Conservation (phyloP, 2,797 vertebrate genomes). For the Pteropus rufus region DNA sequence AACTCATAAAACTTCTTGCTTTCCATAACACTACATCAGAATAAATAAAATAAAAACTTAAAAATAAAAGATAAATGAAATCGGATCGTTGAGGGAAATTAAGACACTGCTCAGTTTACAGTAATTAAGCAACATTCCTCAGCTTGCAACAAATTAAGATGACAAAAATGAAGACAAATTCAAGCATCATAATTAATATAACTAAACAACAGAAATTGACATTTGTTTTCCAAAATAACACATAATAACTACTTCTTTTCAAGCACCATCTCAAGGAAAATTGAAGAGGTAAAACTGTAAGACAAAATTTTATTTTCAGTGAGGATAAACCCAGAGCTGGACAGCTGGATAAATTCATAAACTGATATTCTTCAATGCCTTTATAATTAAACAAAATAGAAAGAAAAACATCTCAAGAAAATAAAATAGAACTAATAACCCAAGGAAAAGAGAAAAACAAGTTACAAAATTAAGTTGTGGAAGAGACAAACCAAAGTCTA, state of each 20-base stretch:
- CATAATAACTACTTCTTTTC: not conserved
- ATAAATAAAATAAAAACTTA: not conserved
- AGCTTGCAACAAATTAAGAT: not conserved
- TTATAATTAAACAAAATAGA: not conserved
- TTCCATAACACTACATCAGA: not conserved
- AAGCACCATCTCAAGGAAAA: not conserved
- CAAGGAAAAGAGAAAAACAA: not conserved
- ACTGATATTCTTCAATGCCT: not conserved
- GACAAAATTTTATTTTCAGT: not conserved
- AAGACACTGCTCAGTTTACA: not conserved
- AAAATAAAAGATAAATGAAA: not conserved
- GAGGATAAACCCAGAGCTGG: not conserved
- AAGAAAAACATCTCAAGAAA: not conserved
- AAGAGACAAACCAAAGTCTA: not conserved
- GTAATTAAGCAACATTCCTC: not conserved
- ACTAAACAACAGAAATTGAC: not conserved
- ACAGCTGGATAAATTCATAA: not conserved
- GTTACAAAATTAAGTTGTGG: not conserved
- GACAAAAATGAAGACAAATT: constrained; percentile 10
- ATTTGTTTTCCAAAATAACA: not conserved
- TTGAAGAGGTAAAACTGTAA: not conserved
- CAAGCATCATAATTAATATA: not conserved
- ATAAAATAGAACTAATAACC: not conserved
- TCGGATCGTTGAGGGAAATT: not conserved
- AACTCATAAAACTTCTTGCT: not conserved